A percentile compares a stretch with the other conserved stretches of the same genome.
phyloP scores from a whole-genome alignment of 2,797 vertebrate species.

The Sebastes elongatus region DNA sequence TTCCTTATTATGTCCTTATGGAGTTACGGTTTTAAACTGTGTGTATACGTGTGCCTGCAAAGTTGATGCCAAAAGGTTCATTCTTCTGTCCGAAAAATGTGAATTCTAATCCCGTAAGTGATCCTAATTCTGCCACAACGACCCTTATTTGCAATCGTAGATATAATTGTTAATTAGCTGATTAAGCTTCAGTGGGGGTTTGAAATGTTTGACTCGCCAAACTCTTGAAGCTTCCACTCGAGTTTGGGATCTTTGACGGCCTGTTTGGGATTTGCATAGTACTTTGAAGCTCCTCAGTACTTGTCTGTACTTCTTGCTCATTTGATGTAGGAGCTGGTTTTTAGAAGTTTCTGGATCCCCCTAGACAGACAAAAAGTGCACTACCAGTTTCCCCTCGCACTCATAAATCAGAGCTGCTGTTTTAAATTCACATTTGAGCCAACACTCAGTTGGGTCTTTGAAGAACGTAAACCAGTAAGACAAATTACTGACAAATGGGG shows the following conservation, averaged over 20 bases:
- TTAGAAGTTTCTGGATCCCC: conserved; percentile 29
- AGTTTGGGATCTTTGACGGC: conserved; percentile 22
- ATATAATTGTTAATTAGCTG: neutral
- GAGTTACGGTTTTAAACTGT: neutral
- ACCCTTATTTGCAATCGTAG: neutral
- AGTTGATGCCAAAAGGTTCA: neutral
- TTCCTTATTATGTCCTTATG: neutral
- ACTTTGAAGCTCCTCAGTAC: conserved; percentile 42
- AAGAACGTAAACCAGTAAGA: neutral
- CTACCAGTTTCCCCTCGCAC: neutral
- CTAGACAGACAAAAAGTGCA: neutral
- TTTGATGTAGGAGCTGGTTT: conserved; percentile 45
- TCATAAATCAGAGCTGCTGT: conserved; percentile 7
- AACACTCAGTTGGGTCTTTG: neutral
- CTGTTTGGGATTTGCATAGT: conserved; percentile 29
- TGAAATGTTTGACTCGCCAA: neutral
- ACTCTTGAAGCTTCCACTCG: neutral
- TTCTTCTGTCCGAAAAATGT: neutral
- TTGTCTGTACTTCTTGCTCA: conserved; percentile 21
- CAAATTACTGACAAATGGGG: neutral
- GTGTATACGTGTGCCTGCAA: neutral
- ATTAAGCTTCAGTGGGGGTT: neutral
- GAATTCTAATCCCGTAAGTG: neutral
- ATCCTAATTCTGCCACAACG: neutral
- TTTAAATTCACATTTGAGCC: conserved; percentile 28